phyloP scores from a whole-genome alignment of 2,797 vertebrate species.

The Manis javanica region DNA sequence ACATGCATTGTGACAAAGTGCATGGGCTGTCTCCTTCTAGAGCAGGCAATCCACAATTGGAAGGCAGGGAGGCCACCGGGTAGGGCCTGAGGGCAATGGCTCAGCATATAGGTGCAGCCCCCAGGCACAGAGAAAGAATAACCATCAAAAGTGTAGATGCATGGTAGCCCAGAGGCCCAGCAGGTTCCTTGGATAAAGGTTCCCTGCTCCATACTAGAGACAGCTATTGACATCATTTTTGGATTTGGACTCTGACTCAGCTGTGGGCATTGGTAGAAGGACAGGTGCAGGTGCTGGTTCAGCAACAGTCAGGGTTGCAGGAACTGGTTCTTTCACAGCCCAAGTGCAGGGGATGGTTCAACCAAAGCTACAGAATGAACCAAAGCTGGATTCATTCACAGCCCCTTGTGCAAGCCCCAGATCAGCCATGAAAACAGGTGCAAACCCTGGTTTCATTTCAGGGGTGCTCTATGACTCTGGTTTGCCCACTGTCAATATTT shows the following conservation, averaged over 20 bases:
- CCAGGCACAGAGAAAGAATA: slow-evolving; percentile 87
- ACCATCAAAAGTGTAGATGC: slow-evolving; percentile 88
- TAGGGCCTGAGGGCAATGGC: background rate
- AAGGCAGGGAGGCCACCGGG: slow-evolving; percentile 83
- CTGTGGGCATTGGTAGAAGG: background rate
- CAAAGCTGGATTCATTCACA: background rate
- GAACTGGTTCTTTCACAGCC: background rate
- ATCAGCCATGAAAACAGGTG: background rate
- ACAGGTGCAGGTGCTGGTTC: background rate
- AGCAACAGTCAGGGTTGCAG: background rate
- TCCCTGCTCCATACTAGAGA: background rate
- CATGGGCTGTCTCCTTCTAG: slow-evolving; percentile 82
- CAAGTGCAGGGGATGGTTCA: background rate
- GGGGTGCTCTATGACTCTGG: background rate
- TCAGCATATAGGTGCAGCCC: slow-evolving; percentile 87
- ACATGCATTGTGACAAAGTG: slow-evolving; percentile 83
- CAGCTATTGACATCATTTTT: background rate
- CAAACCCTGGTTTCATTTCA: background rate
- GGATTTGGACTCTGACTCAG: background rate
- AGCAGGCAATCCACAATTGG: slow-evolving; percentile 85
- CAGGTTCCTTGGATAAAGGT: slow-evolving; percentile 68
- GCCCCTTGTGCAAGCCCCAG: background rate
- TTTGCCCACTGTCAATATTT: background rate
- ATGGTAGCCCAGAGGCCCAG: slow-evolving; percentile 87
- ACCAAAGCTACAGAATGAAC: background rate